These are phyloP conservation scores for Falco berigora DNA, from an alignment of 2,797 vertebrate species.

Conservation along the genomic window DNA sequence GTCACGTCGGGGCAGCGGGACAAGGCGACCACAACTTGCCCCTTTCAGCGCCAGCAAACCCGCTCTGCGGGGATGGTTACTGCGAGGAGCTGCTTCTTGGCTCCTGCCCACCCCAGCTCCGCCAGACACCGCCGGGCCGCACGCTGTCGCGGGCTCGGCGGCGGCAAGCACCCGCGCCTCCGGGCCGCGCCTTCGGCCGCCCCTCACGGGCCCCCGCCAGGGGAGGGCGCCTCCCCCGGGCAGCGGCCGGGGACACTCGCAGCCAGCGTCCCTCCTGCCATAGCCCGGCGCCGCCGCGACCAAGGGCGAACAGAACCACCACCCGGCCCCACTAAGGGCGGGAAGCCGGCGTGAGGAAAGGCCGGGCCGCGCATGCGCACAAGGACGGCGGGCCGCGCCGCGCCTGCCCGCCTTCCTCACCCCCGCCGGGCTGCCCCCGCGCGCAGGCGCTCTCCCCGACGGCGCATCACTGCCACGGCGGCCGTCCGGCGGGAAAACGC, in stretches of 20 bases:
- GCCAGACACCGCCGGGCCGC: no score
- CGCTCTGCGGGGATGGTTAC: fast-evolving
- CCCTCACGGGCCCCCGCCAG: fast-evolving
- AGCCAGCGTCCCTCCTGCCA: background rate
- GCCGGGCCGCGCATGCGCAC: fast-evolving
- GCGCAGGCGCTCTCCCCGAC: fast-evolving
- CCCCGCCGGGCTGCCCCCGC: fast-evolving
- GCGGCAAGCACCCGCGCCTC: background rate
- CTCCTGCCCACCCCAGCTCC: background rate
- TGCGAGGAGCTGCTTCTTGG: no score
- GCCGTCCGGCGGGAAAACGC: background rate
- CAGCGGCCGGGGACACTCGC: no score
- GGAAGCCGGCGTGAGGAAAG: fast-evolving
- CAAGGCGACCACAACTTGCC: fast-evolving
- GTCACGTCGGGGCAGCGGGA: no score
- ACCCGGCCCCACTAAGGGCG: fast-evolving
- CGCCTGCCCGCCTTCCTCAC: fast-evolving
- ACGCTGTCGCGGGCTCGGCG: background rate
- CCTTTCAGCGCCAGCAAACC: no score
- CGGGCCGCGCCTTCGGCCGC: no score
- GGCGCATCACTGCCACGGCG: fast-evolving
- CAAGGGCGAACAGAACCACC: fast-evolving
- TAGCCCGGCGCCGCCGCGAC: no score
- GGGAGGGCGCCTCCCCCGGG: background rate
- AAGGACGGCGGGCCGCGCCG: fast-evolving